Evolutionary conservation across 2,113 vertebrate species (phyloP).

Genomic region (Cricetomys ansorgei): DNA sequence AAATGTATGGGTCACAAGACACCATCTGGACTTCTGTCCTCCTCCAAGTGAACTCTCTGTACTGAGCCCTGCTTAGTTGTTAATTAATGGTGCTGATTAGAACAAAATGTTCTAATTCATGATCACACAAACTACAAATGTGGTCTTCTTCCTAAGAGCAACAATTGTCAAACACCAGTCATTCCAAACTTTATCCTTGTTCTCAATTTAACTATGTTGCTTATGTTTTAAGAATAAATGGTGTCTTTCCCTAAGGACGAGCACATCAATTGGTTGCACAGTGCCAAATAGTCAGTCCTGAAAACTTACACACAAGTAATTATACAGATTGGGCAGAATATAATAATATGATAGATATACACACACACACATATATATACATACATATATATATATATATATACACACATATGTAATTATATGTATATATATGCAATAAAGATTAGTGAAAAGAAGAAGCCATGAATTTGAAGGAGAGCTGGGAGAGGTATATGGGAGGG

Average conservation of each 20-base stretch:
- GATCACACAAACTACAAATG: constrained; percentile 69
- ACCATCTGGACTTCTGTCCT: constrained; percentile 83
- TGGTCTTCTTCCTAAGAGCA: neutral
- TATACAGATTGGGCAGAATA: neutral
- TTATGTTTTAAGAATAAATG: constrained; percentile 66
- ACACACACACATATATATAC: neutral
- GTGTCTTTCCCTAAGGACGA: neutral
- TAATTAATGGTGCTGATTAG: constrained; percentile 78
- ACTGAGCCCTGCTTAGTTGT: constrained; percentile 68
- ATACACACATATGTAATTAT: neutral
- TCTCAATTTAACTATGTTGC: constrained; percentile 68
- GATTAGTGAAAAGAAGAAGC: neutral
- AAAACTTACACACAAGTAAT: neutral
- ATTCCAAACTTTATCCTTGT: constrained; percentile 63
- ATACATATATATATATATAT: neutral
- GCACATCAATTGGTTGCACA: neutral
- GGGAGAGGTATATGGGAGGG: too few species aligned
- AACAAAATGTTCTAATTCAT: constrained; percentile 58
- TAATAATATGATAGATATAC: neutral
- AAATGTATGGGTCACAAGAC: constrained; percentile 65
- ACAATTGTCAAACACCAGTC: constrained; percentile 70
- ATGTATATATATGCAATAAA: neutral
- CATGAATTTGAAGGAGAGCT: neutral
- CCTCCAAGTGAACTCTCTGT: constrained; percentile 31
- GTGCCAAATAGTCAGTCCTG: neutral